Evolutionary conservation across 2,113 vertebrate genomes (phyloP), one percentile per base, ranked within the genome.

Genomic region (Myrmecophaga tridactyla): DNA sequence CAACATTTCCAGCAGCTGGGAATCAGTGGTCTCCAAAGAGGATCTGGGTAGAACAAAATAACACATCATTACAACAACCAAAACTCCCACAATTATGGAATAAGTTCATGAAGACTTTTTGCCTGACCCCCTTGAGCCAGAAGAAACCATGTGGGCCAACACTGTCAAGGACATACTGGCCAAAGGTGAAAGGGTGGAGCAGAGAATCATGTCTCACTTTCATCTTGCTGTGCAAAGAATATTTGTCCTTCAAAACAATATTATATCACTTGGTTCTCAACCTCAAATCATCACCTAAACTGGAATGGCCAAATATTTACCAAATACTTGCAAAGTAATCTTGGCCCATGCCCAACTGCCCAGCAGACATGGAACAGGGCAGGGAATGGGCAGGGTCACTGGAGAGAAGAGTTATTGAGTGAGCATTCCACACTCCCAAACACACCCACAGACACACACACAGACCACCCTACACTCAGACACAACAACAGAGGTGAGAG

Each of bases 151-250:
- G 0, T 15, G n/a, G 25, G 25, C 23, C 72, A 23, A 39, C 11
- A 6, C 17, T 43, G 43, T 60, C 18, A 1, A 36, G 36, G 46
- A 77, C 67, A 31, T 29, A 4, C 34, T 17, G 15, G 41, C 39
- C 63, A 51, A 4, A 25, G 27, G 34, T 3, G 1, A 21, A 1
- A 3, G 20, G 2, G 12, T 36, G n/a, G 4, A 15, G 41, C 15
- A 41, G 15, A 31, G 5, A 12, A 25, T 2, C 18, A 1, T 63
- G 34, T 20, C 75, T 80, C 41, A 60, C 36, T 92, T 21, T 70
- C 63, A 39, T 60, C 62, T 67, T 81, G 53, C 43, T 17, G 60
- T 17, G 62, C 51, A 7, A 63, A 92, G 56, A 39, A 51, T 27
- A 36, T 53, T 23, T 86, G 15, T 82, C 53, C 72, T 2, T 12